Evolutionary conservation across 1,140 invertebrate species (phyloP).

Genomic region (Ephestia elutella): DNA sequence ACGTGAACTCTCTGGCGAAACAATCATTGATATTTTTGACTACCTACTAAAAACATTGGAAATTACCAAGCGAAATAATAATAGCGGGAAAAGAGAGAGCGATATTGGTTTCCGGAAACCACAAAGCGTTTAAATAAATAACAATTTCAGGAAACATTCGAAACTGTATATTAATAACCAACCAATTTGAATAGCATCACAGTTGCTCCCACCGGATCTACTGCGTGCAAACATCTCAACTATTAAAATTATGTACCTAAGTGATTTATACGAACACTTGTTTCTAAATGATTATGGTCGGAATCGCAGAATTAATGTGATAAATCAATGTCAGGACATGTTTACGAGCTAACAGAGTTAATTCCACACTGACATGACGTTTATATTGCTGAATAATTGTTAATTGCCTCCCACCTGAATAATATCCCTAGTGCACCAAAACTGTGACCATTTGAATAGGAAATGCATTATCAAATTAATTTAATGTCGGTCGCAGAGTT

Average conservation of each 20-base stretch:
- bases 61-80: too few relatives aligned
- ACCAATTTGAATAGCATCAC: too few relatives aligned
- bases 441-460: not conserved
- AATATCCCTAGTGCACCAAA: not conserved
- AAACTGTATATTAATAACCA: not conserved
- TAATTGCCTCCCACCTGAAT: conserved; percentile 33
- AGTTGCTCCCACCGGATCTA: too few relatives aligned
- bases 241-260: conserved; percentile 22
- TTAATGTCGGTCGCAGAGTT: too few relatives aligned
- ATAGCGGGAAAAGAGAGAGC: too few relatives aligned
- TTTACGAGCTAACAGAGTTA: conserved; percentile 71
- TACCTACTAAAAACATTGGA: too few relatives aligned
- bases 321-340: conserved; percentile 69
- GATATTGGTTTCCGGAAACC: too few relatives aligned
- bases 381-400: conserved; percentile 70
- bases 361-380: conserved; percentile 67
- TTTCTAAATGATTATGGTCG: conserved; percentile 58
- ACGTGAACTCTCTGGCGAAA: too few relatives aligned
- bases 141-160: not conserved
- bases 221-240: not conserved
- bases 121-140: too few relatives aligned
- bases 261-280: conserved; percentile 52
- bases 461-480: too few relatives aligned
- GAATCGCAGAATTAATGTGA: conserved; percentile 62
- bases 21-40: too few relatives aligned